phyloP scores from a whole-genome alignment of 2,113 vertebrate species.

The Cavia porcellus region DNA sequence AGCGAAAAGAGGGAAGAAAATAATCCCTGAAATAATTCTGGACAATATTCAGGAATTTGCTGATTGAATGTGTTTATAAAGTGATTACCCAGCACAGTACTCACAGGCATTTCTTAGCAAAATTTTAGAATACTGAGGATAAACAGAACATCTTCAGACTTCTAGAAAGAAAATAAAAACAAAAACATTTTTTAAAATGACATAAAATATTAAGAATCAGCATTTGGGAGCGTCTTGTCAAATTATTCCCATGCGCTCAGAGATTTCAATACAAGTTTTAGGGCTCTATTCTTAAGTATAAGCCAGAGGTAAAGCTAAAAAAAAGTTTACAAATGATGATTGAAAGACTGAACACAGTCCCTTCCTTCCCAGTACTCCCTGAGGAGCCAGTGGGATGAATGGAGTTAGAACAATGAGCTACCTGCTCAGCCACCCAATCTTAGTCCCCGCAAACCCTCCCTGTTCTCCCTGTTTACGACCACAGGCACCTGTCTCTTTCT shows the following conservation, averaged over 20 bases:
- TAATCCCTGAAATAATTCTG: slow-evolving; percentile 21
- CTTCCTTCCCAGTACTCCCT: background rate
- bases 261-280: background rate
- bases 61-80: background rate
- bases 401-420: background rate
- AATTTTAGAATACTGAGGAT: slow-evolving; percentile 30
- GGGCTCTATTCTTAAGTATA: background rate
- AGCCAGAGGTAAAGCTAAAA: slow-evolving; percentile 49
- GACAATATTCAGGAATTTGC: background rate
- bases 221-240: slow-evolving; percentile 2
- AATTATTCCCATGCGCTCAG: background rate
- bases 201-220: slow-evolving; percentile 20
- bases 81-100: background rate
- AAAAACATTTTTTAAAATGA: background rate
- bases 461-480: background rate
- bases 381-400: background rate
- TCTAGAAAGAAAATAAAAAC: slow-evolving; percentile 55
- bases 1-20: background rate
- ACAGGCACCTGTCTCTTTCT: background rate
- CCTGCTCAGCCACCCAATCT: background rate
- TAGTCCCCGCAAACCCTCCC: background rate
- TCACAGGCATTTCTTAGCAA: slow-evolving; percentile 3
- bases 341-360: background rate
- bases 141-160: slow-evolving; percentile 23
- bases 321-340: background rate